Conservation (phyloP, 2,888 invertebrate species). For the Ectemnius cavifrons region DNA sequence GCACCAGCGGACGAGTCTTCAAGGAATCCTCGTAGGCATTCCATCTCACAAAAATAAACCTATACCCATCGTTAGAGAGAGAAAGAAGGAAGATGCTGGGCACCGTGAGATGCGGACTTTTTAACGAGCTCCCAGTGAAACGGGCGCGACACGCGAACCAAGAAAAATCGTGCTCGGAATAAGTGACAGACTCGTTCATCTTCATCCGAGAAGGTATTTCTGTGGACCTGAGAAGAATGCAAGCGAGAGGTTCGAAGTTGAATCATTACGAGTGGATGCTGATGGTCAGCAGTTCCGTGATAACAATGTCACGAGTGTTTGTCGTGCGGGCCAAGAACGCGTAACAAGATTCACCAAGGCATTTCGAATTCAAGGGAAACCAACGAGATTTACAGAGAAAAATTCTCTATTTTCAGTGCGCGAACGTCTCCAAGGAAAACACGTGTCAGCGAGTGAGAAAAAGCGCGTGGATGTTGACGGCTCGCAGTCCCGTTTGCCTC, state of each 20-base stretch:
- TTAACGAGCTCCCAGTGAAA: slow-evolving; percentile 50
- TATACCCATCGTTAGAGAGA: neutral
- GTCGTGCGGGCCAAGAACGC: neutral
- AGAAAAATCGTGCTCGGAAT: slow-evolving; percentile 27
- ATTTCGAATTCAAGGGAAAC: neutral
- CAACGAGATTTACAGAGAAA: neutral
- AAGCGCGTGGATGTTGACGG: neutral
- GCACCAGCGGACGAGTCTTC: slow-evolving; percentile 43
- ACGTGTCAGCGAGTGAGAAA: neutral
- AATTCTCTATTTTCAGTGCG: slow-evolving; percentile 1
- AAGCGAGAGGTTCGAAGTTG: neutral
- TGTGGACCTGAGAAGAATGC: neutral
- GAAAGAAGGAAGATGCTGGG: neutral
- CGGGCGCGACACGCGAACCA: slow-evolving; percentile 17
- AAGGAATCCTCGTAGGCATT: slow-evolving; percentile 55
- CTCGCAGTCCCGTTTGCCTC: neutral
- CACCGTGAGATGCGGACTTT: slow-evolving; percentile 21
- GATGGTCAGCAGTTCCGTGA: neutral
- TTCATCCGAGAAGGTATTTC: neutral
- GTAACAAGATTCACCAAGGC: neutral
- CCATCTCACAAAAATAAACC: slow-evolving; percentile 55
- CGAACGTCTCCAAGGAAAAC: neutral
- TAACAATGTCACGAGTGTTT: neutral
- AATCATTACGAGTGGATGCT: neutral
- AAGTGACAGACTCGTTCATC: slow-evolving; percentile 10